phyloP scores from a whole-genome alignment of 2,113 vertebrate genomes.

The Notothenia coriiceps region DNA sequence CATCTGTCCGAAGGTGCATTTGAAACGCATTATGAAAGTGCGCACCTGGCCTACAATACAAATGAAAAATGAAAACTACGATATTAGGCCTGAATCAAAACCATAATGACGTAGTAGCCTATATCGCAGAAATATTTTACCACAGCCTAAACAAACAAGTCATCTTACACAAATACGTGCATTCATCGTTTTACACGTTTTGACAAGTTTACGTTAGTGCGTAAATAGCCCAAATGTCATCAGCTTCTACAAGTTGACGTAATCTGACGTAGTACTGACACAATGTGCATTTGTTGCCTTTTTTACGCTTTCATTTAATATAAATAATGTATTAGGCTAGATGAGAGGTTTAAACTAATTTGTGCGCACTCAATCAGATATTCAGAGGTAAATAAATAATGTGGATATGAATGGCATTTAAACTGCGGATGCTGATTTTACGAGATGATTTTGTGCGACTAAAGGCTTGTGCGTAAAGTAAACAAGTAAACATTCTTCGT shows the following conservation, averaged over 20 bases:
- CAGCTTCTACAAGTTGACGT: background rate
- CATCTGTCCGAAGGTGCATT: background rate
- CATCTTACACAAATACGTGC: background rate
- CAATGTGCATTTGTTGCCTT: too few relatives aligned
- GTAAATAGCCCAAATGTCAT: background rate
- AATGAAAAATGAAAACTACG: too few relatives aligned
- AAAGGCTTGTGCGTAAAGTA: conserved; percentile 19
- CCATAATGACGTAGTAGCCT: background rate
- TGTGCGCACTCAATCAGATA: rapidly evolving
- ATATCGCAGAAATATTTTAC: background rate
- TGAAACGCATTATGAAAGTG: background rate
- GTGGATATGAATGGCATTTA: too few relatives aligned
- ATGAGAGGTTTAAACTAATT: background rate
- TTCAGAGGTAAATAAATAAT: rapidly evolving
- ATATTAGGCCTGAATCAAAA: too few relatives aligned
- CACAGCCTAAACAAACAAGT: background rate
- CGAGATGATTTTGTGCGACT: background rate
- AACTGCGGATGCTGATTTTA: rapidly evolving
- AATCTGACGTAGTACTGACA: too few relatives aligned
- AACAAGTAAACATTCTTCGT: conserved; percentile 12
- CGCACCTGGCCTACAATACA: too few relatives aligned
- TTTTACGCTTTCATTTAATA: too few relatives aligned
- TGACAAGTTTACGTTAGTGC: too few relatives aligned
- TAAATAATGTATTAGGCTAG: too few relatives aligned
- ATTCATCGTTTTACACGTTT: too few relatives aligned